phyloP scores from a whole-genome alignment of 2,113 vertebrate genomes.

The Etheostoma cragini region DNA sequence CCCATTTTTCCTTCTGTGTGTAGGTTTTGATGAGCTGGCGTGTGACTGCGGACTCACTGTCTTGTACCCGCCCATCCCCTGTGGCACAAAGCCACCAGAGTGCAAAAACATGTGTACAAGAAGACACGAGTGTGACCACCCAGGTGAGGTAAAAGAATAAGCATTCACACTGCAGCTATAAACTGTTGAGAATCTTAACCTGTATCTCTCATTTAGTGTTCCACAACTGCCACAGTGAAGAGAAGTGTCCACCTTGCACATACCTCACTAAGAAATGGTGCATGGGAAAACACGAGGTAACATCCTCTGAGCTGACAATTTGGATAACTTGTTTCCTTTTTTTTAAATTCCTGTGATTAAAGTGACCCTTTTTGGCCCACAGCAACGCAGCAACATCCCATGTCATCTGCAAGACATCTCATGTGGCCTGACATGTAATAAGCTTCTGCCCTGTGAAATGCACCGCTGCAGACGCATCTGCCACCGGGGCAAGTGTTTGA shows the following conservation, averaged over 20 bases:
- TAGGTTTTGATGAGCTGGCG: conserved; percentile 97
- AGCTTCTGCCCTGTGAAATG: conserved; percentile 89
- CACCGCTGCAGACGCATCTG: conserved; percentile 95
- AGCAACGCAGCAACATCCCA: conserved; percentile 97
- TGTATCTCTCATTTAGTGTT: conserved; percentile 86
- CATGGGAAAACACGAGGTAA: conserved; percentile 99
- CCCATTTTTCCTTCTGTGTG: background rate
- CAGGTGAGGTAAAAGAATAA: conserved; percentile 80
- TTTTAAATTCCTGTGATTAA: background rate
- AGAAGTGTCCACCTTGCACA: conserved; percentile 97
- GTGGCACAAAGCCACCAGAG: conserved; percentile 95
- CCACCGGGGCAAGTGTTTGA: conserved; percentile 92
- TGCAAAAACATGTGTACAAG: conserved; percentile 93
- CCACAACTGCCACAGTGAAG: conserved; percentile 96
- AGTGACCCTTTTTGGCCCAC: background rate
- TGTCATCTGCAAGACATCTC: conserved; percentile 98
- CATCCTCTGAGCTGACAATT: background rate
- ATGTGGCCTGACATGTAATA: conserved; percentile 92
- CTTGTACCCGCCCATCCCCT: conserved; percentile 94
- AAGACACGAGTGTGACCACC: conserved; percentile 95
- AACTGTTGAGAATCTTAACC: background rate
- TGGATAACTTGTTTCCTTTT: background rate
- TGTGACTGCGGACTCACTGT: conserved; percentile 95
- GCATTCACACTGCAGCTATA: background rate
- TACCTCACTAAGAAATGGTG: conserved; percentile 98